Evolutionary conservation across 2,888 invertebrate genomes (phyloP), one percentile per base, ranked within the genome.

Genomic region (Didymodactylos carnosus): DNA sequence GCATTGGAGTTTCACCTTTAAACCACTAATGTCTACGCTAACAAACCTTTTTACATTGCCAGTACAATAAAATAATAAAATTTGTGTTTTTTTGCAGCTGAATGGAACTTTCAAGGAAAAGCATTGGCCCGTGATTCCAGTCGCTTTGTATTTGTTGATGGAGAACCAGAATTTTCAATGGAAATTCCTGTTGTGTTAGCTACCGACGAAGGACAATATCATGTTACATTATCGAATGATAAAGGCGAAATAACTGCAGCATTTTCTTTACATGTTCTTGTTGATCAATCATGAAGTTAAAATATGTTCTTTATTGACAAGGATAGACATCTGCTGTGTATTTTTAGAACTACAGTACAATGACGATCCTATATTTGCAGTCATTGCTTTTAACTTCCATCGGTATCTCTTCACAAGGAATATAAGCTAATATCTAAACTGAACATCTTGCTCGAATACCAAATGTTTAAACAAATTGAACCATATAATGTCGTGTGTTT

Each of bases 111-210:
- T 73, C 78, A 78, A 69, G 78, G 78, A 71, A 77, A 77, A 27
- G 76, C 77, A 40, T 49, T 81, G 11, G 78, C 77, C 53, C 51
- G n/a, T n/a, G 79, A 79, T 62, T 78, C 78, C 10, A 79, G 79
- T 23, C 77, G 81, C 72, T 79, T 81, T 75, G 77, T 77, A 69
- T 78, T 81, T 73, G 75, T 70, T 40, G 76, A 77, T 71, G 78
- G 78, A 29, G 78, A 76, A 72, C 78, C 78, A 40, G 75, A 43
- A n/a, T 79, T 78, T 75, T 77, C 72, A 39, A 78, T 81, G 69
- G 78, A 78, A 72, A 80, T 81, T 75, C 80, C 80, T 25, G 79
- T 80, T 23, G 80, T 79, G 53, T 77, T 81, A 70, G 79, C 79
- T 27, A 80, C 80, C 5, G 81, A 81, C 76, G 76, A 79, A 39